These are phyloP conservation scores for Cataglyphis altisquamis DNA, from an alignment of 2,888 invertebrate genomes.

Conservation along the genomic window DNA sequence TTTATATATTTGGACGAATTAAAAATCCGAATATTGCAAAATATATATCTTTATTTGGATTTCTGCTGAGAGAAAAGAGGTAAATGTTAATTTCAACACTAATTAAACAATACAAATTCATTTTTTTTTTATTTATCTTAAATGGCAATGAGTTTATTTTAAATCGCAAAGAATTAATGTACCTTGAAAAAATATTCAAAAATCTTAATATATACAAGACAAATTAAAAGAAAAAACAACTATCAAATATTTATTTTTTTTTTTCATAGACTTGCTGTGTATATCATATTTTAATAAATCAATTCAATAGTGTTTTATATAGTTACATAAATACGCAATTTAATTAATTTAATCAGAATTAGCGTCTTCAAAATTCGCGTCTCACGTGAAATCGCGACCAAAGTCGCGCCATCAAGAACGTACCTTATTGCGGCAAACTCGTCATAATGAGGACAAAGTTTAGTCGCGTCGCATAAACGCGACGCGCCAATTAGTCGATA, in stretches of 20 bases:
- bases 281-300: not conserved
- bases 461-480: slow-evolving; percentile 23
- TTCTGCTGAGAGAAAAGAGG: not conserved
- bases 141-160: not conserved
- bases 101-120: not conserved
- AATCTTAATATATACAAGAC: not conserved
- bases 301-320: not conserved
- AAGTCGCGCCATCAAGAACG: not conserved
- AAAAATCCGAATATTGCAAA: not conserved
- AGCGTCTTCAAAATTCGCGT: not conserved
- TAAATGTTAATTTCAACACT: not conserved
- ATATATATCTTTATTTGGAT: not conserved
- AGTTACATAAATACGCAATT: not conserved
- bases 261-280: not conserved
- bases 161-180: not conserved
- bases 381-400: not conserved
- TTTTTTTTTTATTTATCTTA: not conserved
- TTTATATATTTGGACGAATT: not conserved
- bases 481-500: slow-evolving; percentile 30
- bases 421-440: slow-evolving; percentile 3
- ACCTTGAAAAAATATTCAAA: slow-evolving; percentile 5
- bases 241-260: not conserved
- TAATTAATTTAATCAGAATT: slow-evolving; percentile 9
- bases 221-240: not conserved
- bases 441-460: slow-evolving; percentile 22